Base-by-base conservation (phyloP, 2,797 vertebrate genomes). In the Parauchenoglanis punctatus region DNA sequence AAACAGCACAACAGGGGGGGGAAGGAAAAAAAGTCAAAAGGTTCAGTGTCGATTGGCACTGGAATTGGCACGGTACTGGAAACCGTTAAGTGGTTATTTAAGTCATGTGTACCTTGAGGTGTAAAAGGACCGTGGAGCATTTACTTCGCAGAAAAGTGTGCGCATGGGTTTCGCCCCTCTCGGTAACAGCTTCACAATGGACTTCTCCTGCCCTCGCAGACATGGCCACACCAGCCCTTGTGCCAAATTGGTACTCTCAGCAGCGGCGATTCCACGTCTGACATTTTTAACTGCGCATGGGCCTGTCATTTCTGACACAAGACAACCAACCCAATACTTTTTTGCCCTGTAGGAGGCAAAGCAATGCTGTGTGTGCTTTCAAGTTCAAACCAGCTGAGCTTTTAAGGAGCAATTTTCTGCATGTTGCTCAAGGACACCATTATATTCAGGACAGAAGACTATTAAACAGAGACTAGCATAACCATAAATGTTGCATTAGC, bases 111-210 rank as follows among this genome's bases (percentile, higher is more conserved):
- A 49, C 28, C 72, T 59, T 76, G 81, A 59, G 81, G 85, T 87
- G 83, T 40, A 76, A 61, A 83, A 73, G 2, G 85, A 81, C 81
- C 49, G 83, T 73, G 20, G 83, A 58, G 72, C 18, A 80, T 78
- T 83, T 58, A 17, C 31, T 28, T 52, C 17, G 10, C 1, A 76
- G 15, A 56, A 77, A 54, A 0, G 87, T 68, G 75, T 35, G n/a
- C 49, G 23, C 70, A 31, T 56, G 15, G 13, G 8, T 35, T 58
- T 35, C 25, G 54, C 28, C 13, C 28, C 0, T 23, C 70, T 46
- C 56, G 49, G 8, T 65, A 78, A 77, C 1, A 78, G 44, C 44
- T 35, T 56, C 46, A 49, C 28, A 59, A 31, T 46, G 25, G 17
- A 11, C 49, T 31, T 44, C 12, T 7, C 31, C 0, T 59, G 15